Percentiles rank a stretch among this genome's conserved stretches.
phyloP scores from a whole-genome alignment of 2,888 invertebrate species.

The Drosophila algonquin region DNA sequence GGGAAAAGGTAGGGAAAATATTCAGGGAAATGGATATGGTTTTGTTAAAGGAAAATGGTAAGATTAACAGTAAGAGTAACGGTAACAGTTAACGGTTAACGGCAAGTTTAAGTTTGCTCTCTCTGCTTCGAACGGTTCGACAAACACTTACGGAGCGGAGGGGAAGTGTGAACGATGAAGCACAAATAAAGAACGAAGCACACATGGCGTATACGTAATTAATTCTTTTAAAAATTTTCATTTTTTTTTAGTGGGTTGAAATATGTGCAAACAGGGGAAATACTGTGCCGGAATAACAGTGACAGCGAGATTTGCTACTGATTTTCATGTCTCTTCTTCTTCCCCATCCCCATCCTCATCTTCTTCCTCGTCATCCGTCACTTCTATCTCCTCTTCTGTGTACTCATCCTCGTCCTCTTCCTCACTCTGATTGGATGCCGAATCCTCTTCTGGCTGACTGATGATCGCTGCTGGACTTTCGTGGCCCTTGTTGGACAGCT shows the following conservation, averaged over 20 bases:
- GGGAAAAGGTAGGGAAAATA: constrained; percentile 4
- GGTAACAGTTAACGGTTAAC: constrained; percentile 69
- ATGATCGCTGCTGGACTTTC: constrained; percentile 38
- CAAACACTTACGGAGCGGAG: constrained; percentile 71
- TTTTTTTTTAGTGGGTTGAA: constrained; percentile 14
- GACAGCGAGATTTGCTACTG: constrained; percentile 30
- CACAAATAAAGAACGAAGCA: constrained; percentile 81
- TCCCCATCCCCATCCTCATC: constrained; percentile 32
- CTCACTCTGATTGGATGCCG: background rate
- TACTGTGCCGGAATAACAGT: constrained; percentile 47
- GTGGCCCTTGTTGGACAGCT: constrained; percentile 39
- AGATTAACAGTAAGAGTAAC: constrained; percentile 55
- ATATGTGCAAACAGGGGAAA: constrained; percentile 41
- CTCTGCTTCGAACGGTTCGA: constrained; percentile 27
- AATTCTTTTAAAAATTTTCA: constrained; percentile 6
- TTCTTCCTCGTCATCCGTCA: constrained; percentile 35
- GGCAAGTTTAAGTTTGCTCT: constrained; percentile 50
- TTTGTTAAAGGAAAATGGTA: constrained; percentile 49
- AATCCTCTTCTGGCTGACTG: constrained; percentile 23
- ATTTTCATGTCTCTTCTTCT: background rate
- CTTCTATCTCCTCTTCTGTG: constrained; percentile 53
- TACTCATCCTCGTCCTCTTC: constrained; percentile 41
- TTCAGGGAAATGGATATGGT: constrained; percentile 26
- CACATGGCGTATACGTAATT: constrained; percentile 68
- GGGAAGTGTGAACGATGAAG: constrained; percentile 79